These are phyloP conservation scores for Gastrophryne carolinensis DNA, from an alignment of 2,797 vertebrate genomes.

Conservation along the genomic window DNA sequence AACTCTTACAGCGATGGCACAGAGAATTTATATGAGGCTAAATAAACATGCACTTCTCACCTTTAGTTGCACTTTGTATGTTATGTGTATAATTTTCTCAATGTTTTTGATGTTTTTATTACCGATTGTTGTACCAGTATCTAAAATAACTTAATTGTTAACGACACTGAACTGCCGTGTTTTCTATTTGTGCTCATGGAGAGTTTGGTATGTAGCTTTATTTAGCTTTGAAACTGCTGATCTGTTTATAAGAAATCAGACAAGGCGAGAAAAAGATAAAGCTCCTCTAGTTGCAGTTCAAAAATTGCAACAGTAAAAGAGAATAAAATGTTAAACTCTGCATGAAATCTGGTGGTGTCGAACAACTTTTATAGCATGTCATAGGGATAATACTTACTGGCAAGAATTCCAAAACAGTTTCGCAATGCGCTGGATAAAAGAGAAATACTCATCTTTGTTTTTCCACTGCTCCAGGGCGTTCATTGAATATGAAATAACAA, in stretches of 20 bases:
- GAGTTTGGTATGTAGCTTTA: conserved; percentile 1
- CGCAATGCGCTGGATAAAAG: neutral
- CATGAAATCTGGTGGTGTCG: neutral
- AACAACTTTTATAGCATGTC: neutral
- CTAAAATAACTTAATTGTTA: too few species aligned
- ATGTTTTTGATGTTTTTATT: too few species aligned
- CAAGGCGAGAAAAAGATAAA: conserved; percentile 26
- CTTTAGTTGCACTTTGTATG: too few species aligned
- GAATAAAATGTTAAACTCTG: conserved; percentile 3
- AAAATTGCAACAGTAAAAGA: conserved; percentile 12
- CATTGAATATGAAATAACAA: neutral
- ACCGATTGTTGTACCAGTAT: too few species aligned
- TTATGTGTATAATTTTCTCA: too few species aligned
- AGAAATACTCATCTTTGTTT: neutral
- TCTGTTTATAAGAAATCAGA: conserved; percentile 37
- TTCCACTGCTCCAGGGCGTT: neutral
- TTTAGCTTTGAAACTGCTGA: conserved; percentile 17
- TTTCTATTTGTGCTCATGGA: neutral
- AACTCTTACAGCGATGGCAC: too few species aligned
- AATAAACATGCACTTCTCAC: too few species aligned
- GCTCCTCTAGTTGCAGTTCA: conserved; percentile 3
- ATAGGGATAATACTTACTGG: neutral
- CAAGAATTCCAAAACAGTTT: neutral
- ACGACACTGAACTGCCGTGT: neutral
- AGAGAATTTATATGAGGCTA: too few species aligned